Evolutionary conservation across 2,888 invertebrate species (phyloP), one percentile per base, ranked within the genome.

Genomic region (Mythimna pallens): DNA sequence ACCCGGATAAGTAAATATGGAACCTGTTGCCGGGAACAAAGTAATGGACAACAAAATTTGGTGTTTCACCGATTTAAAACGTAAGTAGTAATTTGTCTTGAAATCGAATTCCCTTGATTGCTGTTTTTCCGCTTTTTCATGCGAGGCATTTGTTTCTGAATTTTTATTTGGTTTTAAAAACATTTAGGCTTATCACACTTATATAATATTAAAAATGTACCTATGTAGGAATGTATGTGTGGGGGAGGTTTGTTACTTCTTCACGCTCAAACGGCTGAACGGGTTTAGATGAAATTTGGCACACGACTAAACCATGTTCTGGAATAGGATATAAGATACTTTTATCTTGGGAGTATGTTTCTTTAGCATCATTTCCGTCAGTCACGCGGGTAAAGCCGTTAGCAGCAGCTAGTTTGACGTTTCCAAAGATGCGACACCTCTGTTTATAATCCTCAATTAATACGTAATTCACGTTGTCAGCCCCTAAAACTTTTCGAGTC

Each of bases 1-100:
- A 76, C 58, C 65, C 62, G 63, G 58, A 77, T 61, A 34, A 64
- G 52, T 40, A 70, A 5, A 17, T 52, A 3, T 47, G 22, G 22
- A 81, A 76, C 62, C 68, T 65, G 70, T 71, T 65, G 22, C 25
- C 73, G 57, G 22, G 22, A 14, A 71, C 40, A 52, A 30, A 36
- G 10, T 36, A 36, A 57, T 20, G 12, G 12, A 58, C 22, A 36
- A 12, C 7, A 50, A 73, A 57, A 65, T 57, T 1, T 25, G 17
- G 17, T 8, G 52, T 34, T 50, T 25, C 58, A 30, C 7, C 12
- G 43, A 20, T 54, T 30, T 25, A 70, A n/a, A 36, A 54, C 9
- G 36, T 36, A 3, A 34, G 10, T 34, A 34, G 10, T 34, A 36
- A 20, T 17, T 36, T 17, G n/a, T 22, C 14, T 61, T 14, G 40